A percentile compares a stretch with the other conserved stretches of the same genome.
Conservation (phyloP, 2,797 vertebrate genomes). For the Periparus ater region DNA sequence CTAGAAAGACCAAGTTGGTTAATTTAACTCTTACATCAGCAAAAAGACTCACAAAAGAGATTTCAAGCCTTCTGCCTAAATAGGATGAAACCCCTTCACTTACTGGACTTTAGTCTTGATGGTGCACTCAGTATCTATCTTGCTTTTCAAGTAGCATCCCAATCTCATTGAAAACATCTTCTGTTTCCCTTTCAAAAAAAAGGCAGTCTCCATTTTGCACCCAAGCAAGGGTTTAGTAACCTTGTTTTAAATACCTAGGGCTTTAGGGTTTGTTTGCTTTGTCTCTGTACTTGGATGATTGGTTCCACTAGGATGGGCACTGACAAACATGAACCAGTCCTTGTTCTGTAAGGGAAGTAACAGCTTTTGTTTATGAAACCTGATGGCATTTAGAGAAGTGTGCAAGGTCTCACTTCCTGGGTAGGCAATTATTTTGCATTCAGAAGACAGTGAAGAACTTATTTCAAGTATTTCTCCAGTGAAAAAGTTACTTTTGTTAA, state of each 20-base stretch:
- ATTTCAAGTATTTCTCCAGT: background rate
- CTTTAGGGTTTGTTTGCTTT: background rate
- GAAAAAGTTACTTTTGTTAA: background rate
- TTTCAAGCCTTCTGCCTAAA: background rate
- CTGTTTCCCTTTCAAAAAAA: background rate
- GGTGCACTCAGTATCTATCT: background rate
- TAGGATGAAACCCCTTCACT: background rate
- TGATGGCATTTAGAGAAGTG: constrained; percentile 16
- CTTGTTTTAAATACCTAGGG: background rate
- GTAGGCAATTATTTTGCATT: background rate
- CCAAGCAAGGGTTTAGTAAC: background rate
- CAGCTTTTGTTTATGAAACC: background rate
- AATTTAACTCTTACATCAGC: background rate
- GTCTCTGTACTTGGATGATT: background rate
- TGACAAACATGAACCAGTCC: background rate
- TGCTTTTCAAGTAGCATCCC: background rate
- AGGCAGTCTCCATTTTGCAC: background rate
- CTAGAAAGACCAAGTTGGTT: background rate
- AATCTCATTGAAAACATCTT: background rate
- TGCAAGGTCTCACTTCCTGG: background rate
- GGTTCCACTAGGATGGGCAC: background rate
- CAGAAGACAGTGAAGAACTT: background rate
- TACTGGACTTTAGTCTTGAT: background rate
- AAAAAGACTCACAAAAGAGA: background rate
- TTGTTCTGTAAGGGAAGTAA: background rate